Base-by-base conservation (phyloP, 2,113 vertebrate genomes). In the Acinonyx jubatus region DNA sequence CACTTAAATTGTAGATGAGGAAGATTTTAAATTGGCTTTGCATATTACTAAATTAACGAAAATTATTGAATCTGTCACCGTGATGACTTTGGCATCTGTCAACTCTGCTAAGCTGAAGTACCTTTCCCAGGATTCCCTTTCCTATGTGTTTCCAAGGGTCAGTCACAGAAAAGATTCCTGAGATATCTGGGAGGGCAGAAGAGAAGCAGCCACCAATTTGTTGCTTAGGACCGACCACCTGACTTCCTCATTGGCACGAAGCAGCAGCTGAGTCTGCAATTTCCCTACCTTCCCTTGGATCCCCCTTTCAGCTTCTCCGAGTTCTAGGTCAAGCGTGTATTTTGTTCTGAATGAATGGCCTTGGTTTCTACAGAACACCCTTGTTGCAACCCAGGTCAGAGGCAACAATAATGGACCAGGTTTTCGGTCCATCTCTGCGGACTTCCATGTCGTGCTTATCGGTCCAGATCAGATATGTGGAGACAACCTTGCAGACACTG, bases 1-100 rank as follows among this genome's bases (percentile, higher is more conserved):
- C 63, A 68, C 52, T 89, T 93, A 79, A 95, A 93, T 48, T 79
- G 7, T 38, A 88, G 83, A 38, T 91, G 45, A 88, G 31, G 27
- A 96, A 11, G 18, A 57, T 57, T 94, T 95, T 73, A 79, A 95
- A 79, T 91, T 83, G 87, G 36, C 25, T 88, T n/a, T 14, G 4
- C 65, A 52, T 74, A 50, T 57, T 84, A 45, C 82, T 50, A 79
- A n/a, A 50, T 94, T 66, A 94, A 52, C 52, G 52, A 61, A 65
- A 52, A 41, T 73, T 19, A 73, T 93, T 85, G 55, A 15, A 5
- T 50, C 36, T n/a, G 19, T 80, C 57, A 10, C 33, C 36, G 10
- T 41, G 45, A 55, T 61, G 18, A 71, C 68, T 92, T 87, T 96
- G 41, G 71, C 27, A 83, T 87, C n/a, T 71, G 27, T 52, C 19